Percentiles rank a stretch among this genome's conserved stretches.
Conservation (phyloP, 2,797 vertebrate genomes). For the Eulemur albifrons region DNA sequence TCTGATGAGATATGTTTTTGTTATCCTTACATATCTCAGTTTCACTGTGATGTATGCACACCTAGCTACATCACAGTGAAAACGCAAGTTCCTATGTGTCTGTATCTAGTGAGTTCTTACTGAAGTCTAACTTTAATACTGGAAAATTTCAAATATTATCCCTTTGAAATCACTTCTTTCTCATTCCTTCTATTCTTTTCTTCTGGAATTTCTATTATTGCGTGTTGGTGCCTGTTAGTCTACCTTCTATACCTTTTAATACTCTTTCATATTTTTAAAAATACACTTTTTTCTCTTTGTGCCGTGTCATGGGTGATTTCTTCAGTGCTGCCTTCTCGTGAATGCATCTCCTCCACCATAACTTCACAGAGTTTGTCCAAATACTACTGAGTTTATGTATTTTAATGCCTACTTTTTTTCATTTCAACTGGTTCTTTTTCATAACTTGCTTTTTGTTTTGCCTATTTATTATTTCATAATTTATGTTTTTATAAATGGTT, state of each 20-base stretch:
- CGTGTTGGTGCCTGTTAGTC: background rate
- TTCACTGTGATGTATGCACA: background rate
- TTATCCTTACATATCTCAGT: background rate
- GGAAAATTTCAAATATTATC: background rate
- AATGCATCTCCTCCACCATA: background rate
- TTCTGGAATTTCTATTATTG: background rate
- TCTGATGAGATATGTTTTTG: background rate
- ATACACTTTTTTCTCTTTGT: background rate
- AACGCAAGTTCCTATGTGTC: background rate
- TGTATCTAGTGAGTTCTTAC: background rate
- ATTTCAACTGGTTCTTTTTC: background rate
- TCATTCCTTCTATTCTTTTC: background rate
- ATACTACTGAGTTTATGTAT: background rate
- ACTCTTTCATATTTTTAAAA: background rate
- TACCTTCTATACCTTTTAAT: background rate
- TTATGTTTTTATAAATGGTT: background rate
- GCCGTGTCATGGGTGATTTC: slow-evolving; percentile 3
- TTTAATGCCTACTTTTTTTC: background rate
- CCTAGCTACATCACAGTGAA: background rate
- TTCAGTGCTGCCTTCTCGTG: background rate
- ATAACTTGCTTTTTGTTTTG: slow-evolving; percentile 2
- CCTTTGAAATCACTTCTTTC: background rate
- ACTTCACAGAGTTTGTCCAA: background rate
- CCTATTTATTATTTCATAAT: slow-evolving; percentile 3
- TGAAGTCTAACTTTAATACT: background rate